These are phyloP conservation scores for Sinonovacula constricta DNA, from an alignment of 1,140 invertebrate genomes.

Conservation along the genomic window DNA sequence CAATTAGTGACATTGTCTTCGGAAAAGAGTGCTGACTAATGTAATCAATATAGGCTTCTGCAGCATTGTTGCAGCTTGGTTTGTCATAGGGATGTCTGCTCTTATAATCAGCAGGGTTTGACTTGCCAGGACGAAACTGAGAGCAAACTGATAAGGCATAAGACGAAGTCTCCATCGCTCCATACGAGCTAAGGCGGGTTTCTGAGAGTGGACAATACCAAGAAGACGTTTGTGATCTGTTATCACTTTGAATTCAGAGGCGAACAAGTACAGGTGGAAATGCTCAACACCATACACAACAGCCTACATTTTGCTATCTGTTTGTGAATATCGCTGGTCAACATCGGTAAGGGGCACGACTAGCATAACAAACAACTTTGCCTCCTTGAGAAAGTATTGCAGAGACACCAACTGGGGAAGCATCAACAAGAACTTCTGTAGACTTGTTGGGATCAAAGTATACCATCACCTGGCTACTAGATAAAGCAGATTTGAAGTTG, in stretches of 20 bases:
- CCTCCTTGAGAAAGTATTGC: slow-evolving; percentile 67
- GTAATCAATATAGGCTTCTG: too few species aligned
- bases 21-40: too few species aligned
- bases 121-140: too few species aligned
- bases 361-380: slow-evolving; percentile 22
- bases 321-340: slow-evolving; percentile 56
- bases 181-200: slow-evolving; percentile 35
- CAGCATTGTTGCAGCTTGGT: too few species aligned
- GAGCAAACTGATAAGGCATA: too few species aligned
- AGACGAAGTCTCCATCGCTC: too few species aligned
- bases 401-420: slow-evolving; percentile 74
- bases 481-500: slow-evolving; percentile 9
- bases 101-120: too few species aligned
- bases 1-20: too few species aligned
- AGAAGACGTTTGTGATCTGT: slow-evolving; percentile 52
- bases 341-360: slow-evolving; percentile 39
- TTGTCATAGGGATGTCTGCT: too few species aligned
- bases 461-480: too few species aligned
- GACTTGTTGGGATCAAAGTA: slow-evolving; percentile 34
- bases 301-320: slow-evolving; percentile 47
- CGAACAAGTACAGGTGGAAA: too few species aligned
- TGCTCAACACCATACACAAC: slow-evolving; percentile 51
- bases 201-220: slow-evolving; percentile 49
- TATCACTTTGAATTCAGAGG: too few species aligned
- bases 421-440: slow-evolving; percentile 62